These are phyloP conservation scores for Rostratula benghalensis DNA, from an alignment of 2,113 vertebrate species.

Conservation along the genomic window DNA sequence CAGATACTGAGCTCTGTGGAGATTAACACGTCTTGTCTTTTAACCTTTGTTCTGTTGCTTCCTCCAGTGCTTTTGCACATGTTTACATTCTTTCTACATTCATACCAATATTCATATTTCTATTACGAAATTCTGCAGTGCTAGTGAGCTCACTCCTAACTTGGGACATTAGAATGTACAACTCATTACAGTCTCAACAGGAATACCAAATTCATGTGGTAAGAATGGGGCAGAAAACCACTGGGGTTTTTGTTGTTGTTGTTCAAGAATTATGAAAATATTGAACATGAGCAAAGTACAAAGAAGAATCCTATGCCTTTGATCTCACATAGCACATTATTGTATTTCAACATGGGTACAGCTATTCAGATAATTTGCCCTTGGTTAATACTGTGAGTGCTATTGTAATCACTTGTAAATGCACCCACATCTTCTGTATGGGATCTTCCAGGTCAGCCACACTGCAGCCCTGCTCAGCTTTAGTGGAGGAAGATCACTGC, in stretches of 20 bases:
- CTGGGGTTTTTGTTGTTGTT: not conserved
- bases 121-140: not conserved
- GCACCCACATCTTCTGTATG: not conserved
- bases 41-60: not conserved
- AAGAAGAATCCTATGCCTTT: not conserved
- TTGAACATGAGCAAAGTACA: not conserved
- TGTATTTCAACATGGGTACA: not conserved
- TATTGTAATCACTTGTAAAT: not conserved
- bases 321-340: not conserved
- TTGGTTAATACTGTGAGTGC: not conserved
- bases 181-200: not conserved
- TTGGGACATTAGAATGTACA: not conserved
- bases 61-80: not conserved
- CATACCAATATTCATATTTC: not conserved
- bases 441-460: not conserved
- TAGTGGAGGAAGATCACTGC: not conserved
- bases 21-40: not conserved
- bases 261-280: not conserved
- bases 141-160: not conserved
- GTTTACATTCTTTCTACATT: not conserved
- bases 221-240: not conserved
- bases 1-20: not conserved
- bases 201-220: not conserved
- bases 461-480: accelerated
- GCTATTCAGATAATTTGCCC: not conserved